Base-by-base conservation (phyloP, 2,113 vertebrate species). In the Ictalurus furcatus region DNA sequence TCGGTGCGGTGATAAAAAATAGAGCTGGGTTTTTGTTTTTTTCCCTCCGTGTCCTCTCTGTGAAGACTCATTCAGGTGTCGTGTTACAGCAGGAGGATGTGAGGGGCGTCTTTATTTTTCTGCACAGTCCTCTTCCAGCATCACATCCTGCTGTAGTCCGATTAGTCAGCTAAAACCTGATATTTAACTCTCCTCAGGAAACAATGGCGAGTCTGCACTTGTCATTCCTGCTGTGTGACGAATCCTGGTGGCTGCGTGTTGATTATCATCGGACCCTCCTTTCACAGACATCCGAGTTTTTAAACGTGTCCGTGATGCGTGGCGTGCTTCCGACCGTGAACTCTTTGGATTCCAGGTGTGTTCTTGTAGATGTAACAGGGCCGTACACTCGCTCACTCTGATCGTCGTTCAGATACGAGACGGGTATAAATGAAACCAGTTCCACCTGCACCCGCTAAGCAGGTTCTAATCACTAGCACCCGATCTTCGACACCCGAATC, bases 41-140 rank as follows among this genome's bases (percentile, higher is more conserved):
- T 12, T 4, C 8, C 37, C 73, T 44, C 37, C 3, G 8, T 74
- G 34, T 40, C 30, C 25, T 40, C 7, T 14, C 7, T 81, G 19
- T 54, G 76, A 48, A 80, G n/a, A 34, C 28, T 81, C 87, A 54
- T 82, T 82, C 87, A 88, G 87, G 87, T 82, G 7, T 88, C 23
- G 12, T 52, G 19, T 88, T 88, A 37, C 87, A 69, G 30, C 19
- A 56, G 52, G 8, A 37, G 86, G 78, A 34, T 4, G 78, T 12
- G 25, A 65, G 13, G 59, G 52, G 73, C 14, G 16, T 48, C 17
- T 54, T n/a, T 52, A n/a, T 21, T 37, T 48, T 37, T n/a, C 78
- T 7, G 6, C 21, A 23, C 44, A 25, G 8, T 23, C 14, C 48
- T 52, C 44, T 23, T 23, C 28, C 23, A 16, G 34, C 12, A 23